These are phyloP conservation scores for Varecia variegata DNA, from an alignment of 2,797 vertebrate species.

Conservation along the genomic window DNA sequence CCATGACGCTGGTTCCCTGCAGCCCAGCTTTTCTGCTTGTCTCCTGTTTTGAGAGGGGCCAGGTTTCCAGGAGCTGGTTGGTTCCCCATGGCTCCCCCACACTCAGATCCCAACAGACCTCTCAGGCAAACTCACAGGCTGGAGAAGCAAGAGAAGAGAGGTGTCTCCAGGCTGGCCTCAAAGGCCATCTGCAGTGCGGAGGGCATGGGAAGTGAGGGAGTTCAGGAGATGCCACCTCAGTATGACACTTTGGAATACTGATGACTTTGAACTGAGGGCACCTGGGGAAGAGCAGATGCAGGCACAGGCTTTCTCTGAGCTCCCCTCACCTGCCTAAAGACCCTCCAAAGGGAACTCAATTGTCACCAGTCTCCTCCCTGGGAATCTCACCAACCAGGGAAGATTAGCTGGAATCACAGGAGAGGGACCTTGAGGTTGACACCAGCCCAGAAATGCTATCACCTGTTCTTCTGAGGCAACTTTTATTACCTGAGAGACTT, in stretches of 20 bases:
- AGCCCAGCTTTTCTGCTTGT: not conserved
- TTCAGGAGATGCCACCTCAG: not conserved
- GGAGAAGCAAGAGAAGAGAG: not conserved
- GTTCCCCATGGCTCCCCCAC: not conserved
- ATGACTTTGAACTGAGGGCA: not conserved
- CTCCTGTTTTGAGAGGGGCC: not conserved
- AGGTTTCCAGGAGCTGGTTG: not conserved
- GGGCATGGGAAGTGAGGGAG: not conserved
- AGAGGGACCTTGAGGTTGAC: not conserved
- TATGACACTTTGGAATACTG: not conserved
- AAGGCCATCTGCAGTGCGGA: not conserved
- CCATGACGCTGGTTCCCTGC: not conserved
- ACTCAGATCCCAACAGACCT: not conserved
- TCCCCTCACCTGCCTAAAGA: not conserved
- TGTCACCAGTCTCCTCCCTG: not conserved
- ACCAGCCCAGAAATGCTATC: not conserved
- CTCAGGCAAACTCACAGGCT: not conserved
- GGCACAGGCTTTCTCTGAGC: not conserved
- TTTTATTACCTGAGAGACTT: not conserved
- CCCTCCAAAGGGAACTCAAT: not conserved
- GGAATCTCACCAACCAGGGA: not conserved
- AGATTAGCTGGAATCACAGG: not conserved
- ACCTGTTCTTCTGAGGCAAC: not conserved
- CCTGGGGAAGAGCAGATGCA: not conserved
- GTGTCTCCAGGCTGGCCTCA: not conserved